Conservation (phyloP, 2,113 vertebrate species). For the western clawed frog (Xenopus tropicalis) region DNA sequence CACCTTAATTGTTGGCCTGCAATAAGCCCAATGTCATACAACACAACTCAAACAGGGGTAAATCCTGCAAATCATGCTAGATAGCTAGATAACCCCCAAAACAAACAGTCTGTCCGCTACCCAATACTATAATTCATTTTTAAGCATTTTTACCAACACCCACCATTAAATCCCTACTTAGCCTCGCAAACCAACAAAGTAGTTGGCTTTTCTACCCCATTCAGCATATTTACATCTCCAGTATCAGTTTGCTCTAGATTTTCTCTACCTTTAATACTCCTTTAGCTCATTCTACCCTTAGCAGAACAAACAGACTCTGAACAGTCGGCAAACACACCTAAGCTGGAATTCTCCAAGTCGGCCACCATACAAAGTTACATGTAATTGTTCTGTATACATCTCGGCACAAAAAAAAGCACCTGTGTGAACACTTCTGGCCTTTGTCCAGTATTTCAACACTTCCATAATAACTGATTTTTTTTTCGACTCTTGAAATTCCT, state of each 20-base stretch:
- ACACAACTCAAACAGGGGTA: too few relatives aligned
- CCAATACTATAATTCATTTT: too few relatives aligned
- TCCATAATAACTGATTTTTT: background rate
- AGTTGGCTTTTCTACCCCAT: too few relatives aligned
- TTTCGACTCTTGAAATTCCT: conserved; percentile 9
- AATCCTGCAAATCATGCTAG: too few relatives aligned
- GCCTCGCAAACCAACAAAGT: too few relatives aligned
- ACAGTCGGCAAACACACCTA: conserved; percentile 15
- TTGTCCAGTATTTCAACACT: conserved; percentile 7
- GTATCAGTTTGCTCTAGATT: background rate
- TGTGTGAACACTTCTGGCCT: conserved; percentile 6
- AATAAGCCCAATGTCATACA: too few relatives aligned
- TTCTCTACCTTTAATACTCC: background rate
- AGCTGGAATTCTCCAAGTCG: conserved; percentile 2
- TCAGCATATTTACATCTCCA: too few relatives aligned
- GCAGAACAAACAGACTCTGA: conserved; percentile 17
- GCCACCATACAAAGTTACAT: background rate
- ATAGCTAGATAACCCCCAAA: too few relatives aligned
- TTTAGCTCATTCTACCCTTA: conserved; percentile 1
- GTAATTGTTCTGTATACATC: background rate
- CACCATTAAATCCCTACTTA: too few relatives aligned
- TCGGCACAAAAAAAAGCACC: conserved; percentile 20
- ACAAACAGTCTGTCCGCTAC: too few relatives aligned
- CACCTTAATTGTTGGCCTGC: too few relatives aligned
- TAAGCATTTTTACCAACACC: too few relatives aligned